Base-by-base conservation (phyloP, 2,888 invertebrate species). In the Himalopsyche kuldschensis region DNA sequence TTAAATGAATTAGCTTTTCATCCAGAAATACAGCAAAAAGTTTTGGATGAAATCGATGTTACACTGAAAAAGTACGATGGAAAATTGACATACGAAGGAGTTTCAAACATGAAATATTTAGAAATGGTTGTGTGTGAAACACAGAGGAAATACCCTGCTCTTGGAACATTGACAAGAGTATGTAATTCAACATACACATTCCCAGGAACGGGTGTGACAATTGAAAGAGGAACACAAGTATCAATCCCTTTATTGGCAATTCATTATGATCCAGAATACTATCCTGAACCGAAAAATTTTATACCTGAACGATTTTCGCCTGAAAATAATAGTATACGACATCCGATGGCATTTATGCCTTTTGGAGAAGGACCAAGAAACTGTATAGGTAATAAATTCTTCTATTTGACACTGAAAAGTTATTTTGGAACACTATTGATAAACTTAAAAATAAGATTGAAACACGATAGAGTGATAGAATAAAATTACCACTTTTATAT, bases 71-170 rank as follows among this genome's bases (percentile, higher is more conserved):
- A 88, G 78, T 85, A 88, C 76, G 86, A 88, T 4, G 89, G 89
- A 0, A 83, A 89, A 84, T 78, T 91, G 27, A 89, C 89, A 3
- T 91, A 90, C 75, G 90, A 91, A 0, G 85, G 88, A 0, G 55
- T 91, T 15, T 87, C 87, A 35, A 89, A 90, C 27, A 88, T 91
- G 88, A 87, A 87, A 15, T 91, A 91, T 84, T 82, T 91, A 80
- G 89, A 89, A 15, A 88, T 88, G 87, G 89, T 89, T 10, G 88
- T 90, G n/a, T 87, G 88, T 80, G 92, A 92, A 87, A 91, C 91
- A 0, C 87, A 92, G 0, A 88, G 93, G 8, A 88, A 90, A 86
- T 90, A 90, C 87, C 90, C 92, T 0, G 88, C 92, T 10, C 89
- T 90, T 0, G 89, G 90, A 1, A 87, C 89, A 4, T 86, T 91